Percentiles rank a stretch among this genome's conserved stretches.
Evolutionary conservation across 2,113 vertebrate species (phyloP).

Genomic region (Cygnus buccinator): DNA sequence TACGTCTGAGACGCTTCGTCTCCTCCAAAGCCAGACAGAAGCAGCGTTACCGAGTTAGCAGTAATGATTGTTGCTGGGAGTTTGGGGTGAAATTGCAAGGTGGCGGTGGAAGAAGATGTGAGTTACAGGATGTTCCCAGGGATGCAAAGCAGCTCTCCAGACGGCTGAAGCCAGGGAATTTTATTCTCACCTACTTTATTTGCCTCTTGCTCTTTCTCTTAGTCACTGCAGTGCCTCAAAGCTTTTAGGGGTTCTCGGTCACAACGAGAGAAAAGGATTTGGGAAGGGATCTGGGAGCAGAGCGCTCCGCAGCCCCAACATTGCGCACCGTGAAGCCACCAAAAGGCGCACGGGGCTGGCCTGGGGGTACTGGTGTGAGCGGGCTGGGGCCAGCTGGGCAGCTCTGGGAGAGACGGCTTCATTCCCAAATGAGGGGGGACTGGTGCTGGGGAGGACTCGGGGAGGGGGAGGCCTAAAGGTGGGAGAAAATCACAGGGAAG

Average conservation of each 20-base stretch:
- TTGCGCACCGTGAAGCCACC: not conserved
- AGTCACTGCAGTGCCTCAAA: not conserved
- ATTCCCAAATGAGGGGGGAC: no score
- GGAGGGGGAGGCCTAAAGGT: not conserved
- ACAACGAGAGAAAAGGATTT: not conserved
- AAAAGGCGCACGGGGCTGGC: not conserved
- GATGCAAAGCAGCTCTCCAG: not conserved
- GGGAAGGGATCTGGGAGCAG: not conserved
- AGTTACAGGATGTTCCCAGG: not conserved
- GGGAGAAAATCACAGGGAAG: not conserved
- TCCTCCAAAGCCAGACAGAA: not conserved
- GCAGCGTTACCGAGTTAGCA: not conserved
- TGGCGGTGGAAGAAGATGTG: not conserved
- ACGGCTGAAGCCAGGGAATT: not conserved
- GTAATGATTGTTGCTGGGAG: not conserved
- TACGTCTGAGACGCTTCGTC: not conserved
- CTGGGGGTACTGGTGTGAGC: not conserved
- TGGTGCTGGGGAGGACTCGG: not conserved
- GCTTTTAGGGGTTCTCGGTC: conserved; percentile 18
- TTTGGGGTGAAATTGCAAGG: not conserved
- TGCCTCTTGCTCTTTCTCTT: conserved; percentile 1
- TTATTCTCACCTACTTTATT: conserved; percentile 44
- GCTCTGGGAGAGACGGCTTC: not conserved
- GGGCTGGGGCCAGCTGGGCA: not conserved
- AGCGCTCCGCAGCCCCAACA: not conserved